Base-by-base conservation (phyloP, 2,888 invertebrate species). In the Entomobrya multifasciata region DNA sequence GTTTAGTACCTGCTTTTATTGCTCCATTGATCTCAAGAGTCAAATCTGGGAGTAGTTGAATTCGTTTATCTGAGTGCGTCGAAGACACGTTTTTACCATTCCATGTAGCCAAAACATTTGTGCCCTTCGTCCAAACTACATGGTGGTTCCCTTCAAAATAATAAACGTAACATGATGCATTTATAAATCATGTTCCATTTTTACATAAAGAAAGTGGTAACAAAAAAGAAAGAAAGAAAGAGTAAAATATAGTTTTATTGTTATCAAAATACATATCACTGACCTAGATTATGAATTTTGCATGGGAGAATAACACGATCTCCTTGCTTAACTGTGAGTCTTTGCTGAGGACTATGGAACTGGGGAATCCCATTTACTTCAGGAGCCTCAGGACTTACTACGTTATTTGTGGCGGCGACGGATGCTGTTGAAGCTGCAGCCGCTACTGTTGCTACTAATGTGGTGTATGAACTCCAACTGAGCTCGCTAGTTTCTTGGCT, bases 241-340 rank as follows among this genome's bases (percentile, higher is more conserved):
- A n/a, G n/a, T n/a, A n/a, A n/a, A n/a, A n/a, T n/a, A n/a, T n/a
- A n/a, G n/a, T n/a, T n/a, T n/a, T n/a, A n/a, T n/a, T n/a, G n/a
- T n/a, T n/a, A n/a, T n/a, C n/a, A n/a, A n/a, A n/a, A n/a, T n/a
- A n/a, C n/a, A n/a, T n/a, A n/a, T n/a, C 62, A 92, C 94, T 95
- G 94, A 95, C 96, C 95, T 25, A 93, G 91, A 87, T 94, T 94
- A 91, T 96, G 95, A 89, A 96, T 93, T 92, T 95, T 95, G 92
- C 97, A 97, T 0, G 97, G 97, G 87, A 97, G 93, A 27, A 96
- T 92, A 0, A 96, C 96, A 0, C 95, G 95, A 89, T 96, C 95
- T 91, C 90, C 90, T 20, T 47, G 44, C 47, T 89, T 89, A 11
- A 90, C 90, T 41, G 88, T 86, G 6, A 90, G 55, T 67, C 78